phyloP scores from a whole-genome alignment of 2,888 invertebrate species.

The Bruchidius siliquastri region DNA sequence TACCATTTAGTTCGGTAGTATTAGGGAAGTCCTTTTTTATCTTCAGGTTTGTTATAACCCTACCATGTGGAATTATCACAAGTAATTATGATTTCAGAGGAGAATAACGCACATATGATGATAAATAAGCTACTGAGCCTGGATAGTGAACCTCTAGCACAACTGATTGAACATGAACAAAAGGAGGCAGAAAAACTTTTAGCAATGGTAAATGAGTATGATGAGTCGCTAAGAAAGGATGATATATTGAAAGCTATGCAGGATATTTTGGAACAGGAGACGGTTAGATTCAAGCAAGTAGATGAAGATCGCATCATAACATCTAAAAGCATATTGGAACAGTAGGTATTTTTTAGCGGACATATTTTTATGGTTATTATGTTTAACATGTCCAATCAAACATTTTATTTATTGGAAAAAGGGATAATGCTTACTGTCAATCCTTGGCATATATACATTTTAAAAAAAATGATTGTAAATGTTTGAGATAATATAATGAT shows the following conservation, averaged over 20 bases:
- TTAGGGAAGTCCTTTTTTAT: too few relatives aligned
- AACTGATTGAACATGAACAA: constrained; percentile 63
- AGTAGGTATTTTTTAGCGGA: constrained; percentile 49
- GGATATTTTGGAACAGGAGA: constrained; percentile 63
- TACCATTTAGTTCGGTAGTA: too few relatives aligned
- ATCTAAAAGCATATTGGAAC: constrained; percentile 60
- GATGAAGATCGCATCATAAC: constrained; percentile 53
- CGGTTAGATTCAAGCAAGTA: constrained; percentile 58
- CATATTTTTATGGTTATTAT: background rate
- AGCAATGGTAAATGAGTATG: constrained; percentile 53
- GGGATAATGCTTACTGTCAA: too few relatives aligned
- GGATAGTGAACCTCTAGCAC: constrained; percentile 58
- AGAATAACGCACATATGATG: constrained; percentile 62
- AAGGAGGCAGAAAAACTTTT: constrained; percentile 63
- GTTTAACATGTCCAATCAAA: background rate
- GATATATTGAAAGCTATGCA: constrained; percentile 71
- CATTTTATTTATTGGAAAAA: too few relatives aligned
- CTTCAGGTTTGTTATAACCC: too few relatives aligned
- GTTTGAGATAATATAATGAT: too few relatives aligned
- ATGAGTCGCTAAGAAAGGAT: constrained; percentile 58
- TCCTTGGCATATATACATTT: too few relatives aligned
- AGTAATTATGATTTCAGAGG: constrained; percentile 47
- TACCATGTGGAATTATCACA: too few relatives aligned
- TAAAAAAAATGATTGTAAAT: too few relatives aligned
- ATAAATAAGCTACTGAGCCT: constrained; percentile 62